Evolutionary conservation across 92 coral and sea anemone genomes (phyloP).

Genomic region (Epizoanthus stellaris): DNA sequence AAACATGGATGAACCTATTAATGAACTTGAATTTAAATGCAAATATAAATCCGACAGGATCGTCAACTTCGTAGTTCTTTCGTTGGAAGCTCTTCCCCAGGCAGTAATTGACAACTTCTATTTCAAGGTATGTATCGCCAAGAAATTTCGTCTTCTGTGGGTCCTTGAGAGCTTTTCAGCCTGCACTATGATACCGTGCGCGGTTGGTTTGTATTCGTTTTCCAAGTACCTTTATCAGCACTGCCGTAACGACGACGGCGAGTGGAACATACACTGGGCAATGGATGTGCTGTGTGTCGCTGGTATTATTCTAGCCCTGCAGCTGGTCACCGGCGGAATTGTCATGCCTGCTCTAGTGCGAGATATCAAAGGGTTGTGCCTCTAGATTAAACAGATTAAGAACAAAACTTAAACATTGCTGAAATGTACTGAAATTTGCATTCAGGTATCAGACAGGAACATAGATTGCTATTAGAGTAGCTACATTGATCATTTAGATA

Average conservation of each 20-base stretch:
- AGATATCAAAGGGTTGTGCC: background rate
- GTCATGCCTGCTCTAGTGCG: constrained; percentile 7
- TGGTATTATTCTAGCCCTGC: constrained; percentile 2
- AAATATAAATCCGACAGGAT: background rate
- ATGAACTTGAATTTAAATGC: background rate
- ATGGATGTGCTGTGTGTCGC: background rate
- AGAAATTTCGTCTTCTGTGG: constrained; percentile 12
- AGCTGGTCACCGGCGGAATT: background rate
- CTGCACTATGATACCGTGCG: constrained; percentile 10
- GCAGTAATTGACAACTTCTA: constrained; percentile 13
- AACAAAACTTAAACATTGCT: too few species aligned
- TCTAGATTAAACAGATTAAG: too few species aligned
- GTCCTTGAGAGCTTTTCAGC: constrained; percentile 3
- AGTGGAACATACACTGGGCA: background rate
- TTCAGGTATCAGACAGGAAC: too few species aligned
- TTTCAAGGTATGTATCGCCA: background rate
- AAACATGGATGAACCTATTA: background rate
- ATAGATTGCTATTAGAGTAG: too few species aligned
- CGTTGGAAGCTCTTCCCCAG: constrained; percentile 13
- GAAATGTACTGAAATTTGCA: too few species aligned
- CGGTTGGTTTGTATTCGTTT: background rate
- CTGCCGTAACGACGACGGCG: background rate
- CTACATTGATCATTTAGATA: too few species aligned
- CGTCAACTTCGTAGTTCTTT: background rate
- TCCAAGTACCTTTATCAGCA: background rate